Conservation (phyloP, 2,888 invertebrate genomes). For the Mythimna loreyi region DNA sequence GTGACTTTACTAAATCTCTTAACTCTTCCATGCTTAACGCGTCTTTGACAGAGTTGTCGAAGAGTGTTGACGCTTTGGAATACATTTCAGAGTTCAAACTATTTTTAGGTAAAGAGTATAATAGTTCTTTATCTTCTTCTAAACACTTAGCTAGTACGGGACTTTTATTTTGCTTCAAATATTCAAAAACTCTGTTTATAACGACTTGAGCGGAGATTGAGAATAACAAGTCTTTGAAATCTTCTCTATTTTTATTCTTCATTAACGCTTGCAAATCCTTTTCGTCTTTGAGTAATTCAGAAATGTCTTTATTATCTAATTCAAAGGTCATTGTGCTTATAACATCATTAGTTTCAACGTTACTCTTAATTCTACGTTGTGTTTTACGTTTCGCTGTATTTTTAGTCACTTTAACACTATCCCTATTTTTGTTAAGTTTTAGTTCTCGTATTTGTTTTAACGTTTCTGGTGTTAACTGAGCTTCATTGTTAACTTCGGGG, state of each 20-base stretch:
- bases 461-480: slow-evolving; percentile 86
- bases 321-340: slow-evolving; percentile 82
- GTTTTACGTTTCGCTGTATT: slow-evolving; percentile 86
- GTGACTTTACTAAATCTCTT: slow-evolving; percentile 76
- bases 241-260: slow-evolving; percentile 80
- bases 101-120: slow-evolving; percentile 75
- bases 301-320: slow-evolving; percentile 81
- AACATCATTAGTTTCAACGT: slow-evolving; percentile 72
- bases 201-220: slow-evolving; percentile 85
- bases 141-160: slow-evolving; percentile 80
- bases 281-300: slow-evolving; percentile 80
- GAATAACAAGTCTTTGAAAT: slow-evolving; percentile 82
- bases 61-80: slow-evolving; percentile 77
- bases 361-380: slow-evolving; percentile 79
- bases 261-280: slow-evolving; percentile 78
- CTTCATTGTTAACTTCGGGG: slow-evolving; percentile 83
- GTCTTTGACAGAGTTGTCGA: slow-evolving; percentile 84
- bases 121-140: slow-evolving; percentile 75
- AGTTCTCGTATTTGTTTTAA: slow-evolving; percentile 87
- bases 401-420: slow-evolving; percentile 85
- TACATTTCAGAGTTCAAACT: slow-evolving; percentile 79
- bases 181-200: slow-evolving; percentile 84
- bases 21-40: slow-evolving; percentile 83
- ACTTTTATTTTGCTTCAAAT: slow-evolving; percentile 80
- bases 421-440: slow-evolving; percentile 82